Evolutionary conservation across 2,113 vertebrate genomes (phyloP).

Genomic region (Apistogramma diplotaenia): DNA sequence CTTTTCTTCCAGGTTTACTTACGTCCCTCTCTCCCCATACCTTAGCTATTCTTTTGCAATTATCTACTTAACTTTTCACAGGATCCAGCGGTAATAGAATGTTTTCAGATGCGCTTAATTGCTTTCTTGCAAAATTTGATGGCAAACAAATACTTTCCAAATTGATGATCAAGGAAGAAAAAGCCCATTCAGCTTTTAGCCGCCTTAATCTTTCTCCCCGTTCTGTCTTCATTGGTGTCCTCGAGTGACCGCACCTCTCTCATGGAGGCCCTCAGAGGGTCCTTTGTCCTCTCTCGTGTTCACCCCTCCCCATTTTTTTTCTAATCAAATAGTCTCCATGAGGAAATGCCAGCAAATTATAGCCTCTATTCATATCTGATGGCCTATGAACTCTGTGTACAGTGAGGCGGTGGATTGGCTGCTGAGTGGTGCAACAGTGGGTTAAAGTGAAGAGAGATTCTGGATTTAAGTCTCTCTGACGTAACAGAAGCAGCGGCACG

Average conservation of each 20-base stretch:
- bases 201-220: not conserved
- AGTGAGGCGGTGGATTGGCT: not conserved
- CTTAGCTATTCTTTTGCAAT: not conserved
- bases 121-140: not conserved
- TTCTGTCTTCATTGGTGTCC: not conserved
- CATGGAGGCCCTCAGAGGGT: slow-evolving; percentile 40
- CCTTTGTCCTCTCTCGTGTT: slow-evolving; percentile 60
- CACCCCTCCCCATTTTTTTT: slow-evolving; percentile 41
- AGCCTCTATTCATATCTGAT: slow-evolving; percentile 71
- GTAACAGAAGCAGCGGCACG: slow-evolving; percentile 16
- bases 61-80: not conserved
- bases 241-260: slow-evolving; percentile 8
- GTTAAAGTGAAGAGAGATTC: not conserved
- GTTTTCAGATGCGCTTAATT: not conserved
- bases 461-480: slow-evolving; percentile 29
- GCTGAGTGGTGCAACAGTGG: not conserved
- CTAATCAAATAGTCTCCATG: slow-evolving; percentile 65
- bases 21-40: not conserved
- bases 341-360: slow-evolving; percentile 76
- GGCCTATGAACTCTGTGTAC: slow-evolving; percentile 50
- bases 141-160: not conserved
- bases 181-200: not conserved
- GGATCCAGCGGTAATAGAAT: not conserved
- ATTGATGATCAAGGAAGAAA: not conserved
- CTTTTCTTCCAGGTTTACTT: not conserved